Evolutionary conservation across 2,888 invertebrate genomes (phyloP).

Genomic region (Acrobasis consociella): DNA sequence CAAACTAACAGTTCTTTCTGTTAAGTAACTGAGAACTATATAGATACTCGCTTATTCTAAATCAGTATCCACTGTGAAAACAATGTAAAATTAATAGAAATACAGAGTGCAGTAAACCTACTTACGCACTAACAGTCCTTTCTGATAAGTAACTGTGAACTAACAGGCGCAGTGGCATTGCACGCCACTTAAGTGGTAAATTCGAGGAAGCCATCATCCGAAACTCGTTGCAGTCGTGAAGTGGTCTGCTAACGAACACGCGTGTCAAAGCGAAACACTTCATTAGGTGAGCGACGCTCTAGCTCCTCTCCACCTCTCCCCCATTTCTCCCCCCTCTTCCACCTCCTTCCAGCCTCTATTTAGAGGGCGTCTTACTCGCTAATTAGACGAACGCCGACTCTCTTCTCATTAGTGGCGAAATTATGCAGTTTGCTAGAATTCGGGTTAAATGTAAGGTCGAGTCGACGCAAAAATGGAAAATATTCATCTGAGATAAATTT

Average conservation of each 20-base stretch:
- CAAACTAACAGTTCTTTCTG: constrained; percentile 25
- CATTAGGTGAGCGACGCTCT: constrained; percentile 76
- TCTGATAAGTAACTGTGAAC: constrained; percentile 56
- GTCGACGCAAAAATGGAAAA: constrained; percentile 59
- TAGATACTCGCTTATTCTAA: too few species aligned
- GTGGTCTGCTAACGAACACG: constrained; percentile 81
- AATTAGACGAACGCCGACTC: constrained; percentile 77
- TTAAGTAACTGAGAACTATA: constrained; percentile 61
- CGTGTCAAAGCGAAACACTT: constrained; percentile 82
- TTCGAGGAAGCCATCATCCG: constrained; percentile 78
- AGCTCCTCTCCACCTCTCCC: constrained; percentile 35
- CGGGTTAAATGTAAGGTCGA: constrained; percentile 75
- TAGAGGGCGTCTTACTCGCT: constrained; percentile 79
- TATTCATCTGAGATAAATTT: constrained; percentile 35
- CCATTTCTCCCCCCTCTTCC: constrained; percentile 40
- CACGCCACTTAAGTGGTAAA: constrained; percentile 79
- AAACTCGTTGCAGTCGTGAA: constrained; percentile 68
- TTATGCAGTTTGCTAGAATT: constrained; percentile 79
- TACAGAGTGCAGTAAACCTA: neutral
- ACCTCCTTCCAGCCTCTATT: constrained; percentile 53
- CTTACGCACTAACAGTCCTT: constrained; percentile 25
- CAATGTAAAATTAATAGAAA: too few species aligned
- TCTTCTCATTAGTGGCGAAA: constrained; percentile 80
- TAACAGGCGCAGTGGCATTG: constrained; percentile 67
- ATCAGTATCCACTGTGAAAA: too few species aligned